Evolutionary conservation across 2,113 vertebrate genomes (phyloP).

Genomic region (Chloropsis hardwickii): DNA sequence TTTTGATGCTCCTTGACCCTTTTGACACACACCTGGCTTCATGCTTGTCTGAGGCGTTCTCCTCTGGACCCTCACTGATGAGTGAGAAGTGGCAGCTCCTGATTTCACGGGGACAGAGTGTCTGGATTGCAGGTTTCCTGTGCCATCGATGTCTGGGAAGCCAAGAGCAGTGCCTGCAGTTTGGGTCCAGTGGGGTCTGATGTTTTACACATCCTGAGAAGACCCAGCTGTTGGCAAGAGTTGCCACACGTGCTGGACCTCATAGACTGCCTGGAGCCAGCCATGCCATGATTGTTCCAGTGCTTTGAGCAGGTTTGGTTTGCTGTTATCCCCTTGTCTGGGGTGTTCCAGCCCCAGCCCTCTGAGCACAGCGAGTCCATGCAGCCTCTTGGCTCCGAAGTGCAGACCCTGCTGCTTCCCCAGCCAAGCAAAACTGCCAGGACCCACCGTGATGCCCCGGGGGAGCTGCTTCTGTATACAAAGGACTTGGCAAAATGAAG

Average conservation of each 20-base stretch:
- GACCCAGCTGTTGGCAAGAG: background rate
- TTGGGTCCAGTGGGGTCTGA: background rate
- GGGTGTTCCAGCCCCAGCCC: background rate
- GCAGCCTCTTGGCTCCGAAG: background rate
- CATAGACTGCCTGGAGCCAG: background rate
- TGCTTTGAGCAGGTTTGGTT: background rate
- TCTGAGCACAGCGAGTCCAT: background rate
- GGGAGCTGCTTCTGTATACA: conserved; percentile 1
- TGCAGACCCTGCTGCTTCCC: background rate
- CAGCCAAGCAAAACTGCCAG: background rate
- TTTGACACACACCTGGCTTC: background rate
- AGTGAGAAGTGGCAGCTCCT: background rate
- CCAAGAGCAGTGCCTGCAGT: background rate
- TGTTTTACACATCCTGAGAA: background rate
- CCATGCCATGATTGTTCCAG: background rate
- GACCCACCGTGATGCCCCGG: background rate
- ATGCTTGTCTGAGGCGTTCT: background rate
- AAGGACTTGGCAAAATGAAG: background rate
- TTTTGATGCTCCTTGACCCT: background rate
- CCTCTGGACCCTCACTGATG: background rate
- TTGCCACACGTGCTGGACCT: background rate
- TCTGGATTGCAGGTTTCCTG: background rate
- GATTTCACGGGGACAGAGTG: background rate
- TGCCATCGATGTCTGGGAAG: background rate
- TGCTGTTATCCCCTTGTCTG: background rate